Evolutionary conservation across 2,888 invertebrate genomes (phyloP).

Genomic region (Nomada fucata): DNA sequence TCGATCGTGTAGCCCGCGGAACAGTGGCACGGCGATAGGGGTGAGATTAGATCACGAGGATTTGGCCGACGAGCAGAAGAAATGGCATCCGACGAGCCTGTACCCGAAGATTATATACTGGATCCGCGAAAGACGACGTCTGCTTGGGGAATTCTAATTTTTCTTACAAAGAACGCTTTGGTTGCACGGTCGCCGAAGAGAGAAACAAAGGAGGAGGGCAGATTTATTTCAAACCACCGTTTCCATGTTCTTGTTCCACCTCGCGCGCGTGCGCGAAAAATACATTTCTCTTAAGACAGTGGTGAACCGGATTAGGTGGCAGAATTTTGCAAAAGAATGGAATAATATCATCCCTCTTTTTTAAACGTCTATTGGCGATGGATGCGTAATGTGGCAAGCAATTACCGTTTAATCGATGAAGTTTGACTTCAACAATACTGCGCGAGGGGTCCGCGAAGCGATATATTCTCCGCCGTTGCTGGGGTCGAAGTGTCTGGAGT

Average conservation of each 20-base stretch:
- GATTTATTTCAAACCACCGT: too few relatives aligned
- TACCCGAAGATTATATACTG: constrained; percentile 55
- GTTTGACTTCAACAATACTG: neutral
- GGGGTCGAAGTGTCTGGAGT: constrained; percentile 28
- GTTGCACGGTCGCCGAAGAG: too few relatives aligned
- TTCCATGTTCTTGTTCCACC: neutral
- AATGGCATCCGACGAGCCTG: constrained; percentile 57
- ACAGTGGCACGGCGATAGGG: constrained; percentile 28
- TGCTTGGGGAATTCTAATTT: constrained; percentile 1
- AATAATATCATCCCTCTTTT: too few relatives aligned
- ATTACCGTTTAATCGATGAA: constrained; percentile 8
- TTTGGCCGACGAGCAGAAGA: constrained; percentile 65
- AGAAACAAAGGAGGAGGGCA: too few relatives aligned
- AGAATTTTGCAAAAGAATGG: too few relatives aligned
- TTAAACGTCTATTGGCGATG: too few relatives aligned
- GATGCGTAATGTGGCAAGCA: neutral
- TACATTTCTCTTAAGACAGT: too few relatives aligned
- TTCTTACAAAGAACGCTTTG: neutral
- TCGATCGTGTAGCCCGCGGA: neutral
- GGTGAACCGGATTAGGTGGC: too few relatives aligned
- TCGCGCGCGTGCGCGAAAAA: too few relatives aligned
- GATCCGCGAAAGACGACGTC: constrained; percentile 27
- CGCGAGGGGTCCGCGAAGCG: neutral
- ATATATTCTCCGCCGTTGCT: neutral
- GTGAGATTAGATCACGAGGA: constrained; percentile 63